Conservation (phyloP, 2,797 vertebrate genomes). For the Eremophila alpestris region DNA sequence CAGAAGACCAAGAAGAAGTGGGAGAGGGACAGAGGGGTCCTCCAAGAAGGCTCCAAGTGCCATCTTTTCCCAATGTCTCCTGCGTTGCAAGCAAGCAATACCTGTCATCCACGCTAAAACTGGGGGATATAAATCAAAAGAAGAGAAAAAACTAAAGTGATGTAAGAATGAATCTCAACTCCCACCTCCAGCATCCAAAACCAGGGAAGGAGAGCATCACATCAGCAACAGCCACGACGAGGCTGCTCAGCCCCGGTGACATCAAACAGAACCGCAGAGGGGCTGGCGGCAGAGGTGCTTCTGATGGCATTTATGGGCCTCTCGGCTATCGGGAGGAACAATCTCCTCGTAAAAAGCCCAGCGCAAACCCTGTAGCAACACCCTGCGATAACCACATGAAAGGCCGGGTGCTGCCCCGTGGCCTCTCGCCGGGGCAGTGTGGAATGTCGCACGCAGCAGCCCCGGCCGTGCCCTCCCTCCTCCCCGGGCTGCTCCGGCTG, state of each 20-base stretch:
- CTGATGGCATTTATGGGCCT: slow-evolving; percentile 2
- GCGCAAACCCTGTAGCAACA: not conserved
- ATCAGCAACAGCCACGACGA: not conserved
- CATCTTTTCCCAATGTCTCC: not conserved
- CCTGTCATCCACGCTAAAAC: rapidly evolving
- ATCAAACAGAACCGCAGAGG: not conserved
- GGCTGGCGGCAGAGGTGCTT: not conserved
- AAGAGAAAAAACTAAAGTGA: not conserved
- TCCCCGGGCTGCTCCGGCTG: not conserved
- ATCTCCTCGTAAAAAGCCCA: not conserved
- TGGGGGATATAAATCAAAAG: not conserved
- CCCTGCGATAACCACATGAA: slow-evolving; percentile 38
- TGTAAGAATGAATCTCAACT: not conserved
- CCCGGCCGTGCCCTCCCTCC: not conserved
- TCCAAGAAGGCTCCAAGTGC: not conserved
- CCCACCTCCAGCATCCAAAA: not conserved
- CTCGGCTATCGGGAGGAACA: not conserved
- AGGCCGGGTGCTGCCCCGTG: not conserved
- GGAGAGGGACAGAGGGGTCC: not conserved
- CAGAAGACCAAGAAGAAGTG: not conserved
- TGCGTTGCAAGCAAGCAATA: not conserved
- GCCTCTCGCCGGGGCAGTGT: not conserved
- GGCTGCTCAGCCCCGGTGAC: not conserved
- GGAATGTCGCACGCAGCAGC: slow-evolving; percentile 32
- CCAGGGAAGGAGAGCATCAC: not conserved